Percentiles rank a stretch among this genome's conserved stretches.
These are phyloP conservation scores for Cacoxenus indagator DNA, from an alignment of 2,888 invertebrate genomes.

Conservation along the genomic window DNA sequence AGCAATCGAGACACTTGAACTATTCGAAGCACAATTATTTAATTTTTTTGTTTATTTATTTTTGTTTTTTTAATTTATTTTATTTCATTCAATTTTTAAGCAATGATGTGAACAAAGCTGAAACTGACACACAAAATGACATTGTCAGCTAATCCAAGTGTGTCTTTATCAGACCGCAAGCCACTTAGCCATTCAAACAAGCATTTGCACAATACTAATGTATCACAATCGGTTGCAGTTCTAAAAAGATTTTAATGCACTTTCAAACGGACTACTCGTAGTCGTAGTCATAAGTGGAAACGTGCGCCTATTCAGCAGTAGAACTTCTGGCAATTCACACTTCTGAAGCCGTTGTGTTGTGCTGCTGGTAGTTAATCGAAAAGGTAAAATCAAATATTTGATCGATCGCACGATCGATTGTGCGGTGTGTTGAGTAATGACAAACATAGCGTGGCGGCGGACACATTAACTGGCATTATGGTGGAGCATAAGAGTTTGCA, in stretches of 20 bases:
- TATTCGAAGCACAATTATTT: not conserved
- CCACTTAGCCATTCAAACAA: no score
- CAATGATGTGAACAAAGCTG: no score
- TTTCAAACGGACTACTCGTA: no score
- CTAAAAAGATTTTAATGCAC: no score
- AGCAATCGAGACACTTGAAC: no score
- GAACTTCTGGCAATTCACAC: slow-evolving; percentile 4
- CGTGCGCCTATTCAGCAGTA: not conserved
- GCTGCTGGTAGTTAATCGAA: not conserved
- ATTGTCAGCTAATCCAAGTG: no score
- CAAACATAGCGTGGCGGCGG: not conserved
- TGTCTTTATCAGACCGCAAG: no score
- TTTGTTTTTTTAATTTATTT: not conserved
- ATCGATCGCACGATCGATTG: not conserved
- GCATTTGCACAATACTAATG: no score
- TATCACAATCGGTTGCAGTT: no score
- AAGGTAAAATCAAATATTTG: not conserved
- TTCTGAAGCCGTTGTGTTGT: not conserved
- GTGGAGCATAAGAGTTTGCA: not conserved
- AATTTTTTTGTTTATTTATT: not conserved
- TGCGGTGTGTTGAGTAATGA: not conserved
- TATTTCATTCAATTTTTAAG: no score
- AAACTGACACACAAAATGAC: no score
- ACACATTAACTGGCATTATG: slow-evolving; percentile 12
- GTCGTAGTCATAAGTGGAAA: no score